Percentiles rank a stretch among this genome's conserved stretches.
phyloP scores from a whole-genome alignment of 2,797 vertebrate species.

The Crocodylus rhombifer region DNA sequence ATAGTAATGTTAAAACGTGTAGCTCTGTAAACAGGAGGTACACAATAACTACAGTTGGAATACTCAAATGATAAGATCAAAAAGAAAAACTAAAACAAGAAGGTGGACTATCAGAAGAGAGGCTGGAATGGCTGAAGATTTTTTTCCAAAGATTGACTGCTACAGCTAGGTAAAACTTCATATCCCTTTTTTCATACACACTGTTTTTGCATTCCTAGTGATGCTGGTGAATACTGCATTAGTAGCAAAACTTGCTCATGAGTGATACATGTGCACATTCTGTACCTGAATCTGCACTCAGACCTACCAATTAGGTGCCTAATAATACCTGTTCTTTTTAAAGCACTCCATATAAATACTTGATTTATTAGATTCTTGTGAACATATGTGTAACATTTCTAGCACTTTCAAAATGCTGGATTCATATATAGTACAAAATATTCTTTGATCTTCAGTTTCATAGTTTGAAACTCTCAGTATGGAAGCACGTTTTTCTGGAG shows the following conservation, averaged over 20 bases:
- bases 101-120: not conserved
- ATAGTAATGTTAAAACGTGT: not conserved
- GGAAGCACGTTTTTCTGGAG: not conserved
- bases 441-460: not conserved
- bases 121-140: not conserved
- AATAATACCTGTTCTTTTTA: not conserved
- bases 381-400: not conserved
- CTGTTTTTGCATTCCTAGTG: not conserved
- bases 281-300: not conserved
- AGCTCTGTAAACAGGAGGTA: not conserved
- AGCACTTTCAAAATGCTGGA: not conserved
- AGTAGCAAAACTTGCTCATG: not conserved
- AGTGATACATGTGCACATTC: not conserved
- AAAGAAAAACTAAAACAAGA: constrained; percentile 5
- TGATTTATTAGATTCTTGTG: not conserved
- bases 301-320: not conserved
- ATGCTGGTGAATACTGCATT: not conserved
- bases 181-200: constrained; percentile 6
- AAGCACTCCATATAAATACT: not conserved
- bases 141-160: not conserved
- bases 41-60: constrained; percentile 18
- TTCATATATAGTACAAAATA: not conserved
- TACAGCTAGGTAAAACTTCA: not conserved
- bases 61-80: not conserved
- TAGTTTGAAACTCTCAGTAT: not conserved